phyloP scores from a whole-genome alignment of 2,113 vertebrate genomes.

The Ammodytes marinus region DNA sequence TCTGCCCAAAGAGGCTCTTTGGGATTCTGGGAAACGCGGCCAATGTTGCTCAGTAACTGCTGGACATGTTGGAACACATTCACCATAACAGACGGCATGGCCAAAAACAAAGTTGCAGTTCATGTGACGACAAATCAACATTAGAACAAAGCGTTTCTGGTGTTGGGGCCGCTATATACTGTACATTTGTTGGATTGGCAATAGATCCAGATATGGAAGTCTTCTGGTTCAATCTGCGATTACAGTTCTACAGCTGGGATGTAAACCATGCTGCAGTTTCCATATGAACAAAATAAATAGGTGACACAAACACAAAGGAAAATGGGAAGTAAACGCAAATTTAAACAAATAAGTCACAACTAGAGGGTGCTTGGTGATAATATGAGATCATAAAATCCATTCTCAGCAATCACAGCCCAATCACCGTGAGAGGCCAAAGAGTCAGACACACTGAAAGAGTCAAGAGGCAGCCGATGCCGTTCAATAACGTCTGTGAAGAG shows the following conservation, averaged over 20 bases:
- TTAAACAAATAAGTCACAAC: slow-evolving; percentile 42
- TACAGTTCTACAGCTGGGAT: slow-evolving; percentile 35
- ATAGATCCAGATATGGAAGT: slow-evolving; percentile 34
- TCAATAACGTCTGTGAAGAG: slow-evolving; percentile 30
- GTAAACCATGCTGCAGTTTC: slow-evolving; percentile 55
- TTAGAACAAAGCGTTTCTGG: slow-evolving; percentile 19
- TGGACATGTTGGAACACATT: too few relatives aligned
- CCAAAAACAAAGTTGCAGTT: not conserved
- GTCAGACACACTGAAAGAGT: slow-evolving; percentile 17
- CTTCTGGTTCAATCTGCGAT: slow-evolving; percentile 23
- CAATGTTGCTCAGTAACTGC: too few relatives aligned
- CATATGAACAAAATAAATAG: slow-evolving; percentile 60
- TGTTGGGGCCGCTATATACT: not conserved
- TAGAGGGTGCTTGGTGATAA: slow-evolving; percentile 13
- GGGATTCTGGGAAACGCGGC: too few relatives aligned
- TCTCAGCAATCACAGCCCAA: slow-evolving; percentile 27
- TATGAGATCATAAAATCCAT: slow-evolving; percentile 43
- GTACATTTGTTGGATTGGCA: slow-evolving; percentile 11
- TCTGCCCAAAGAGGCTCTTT: too few relatives aligned
- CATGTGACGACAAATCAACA: not conserved
- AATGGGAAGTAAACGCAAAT: slow-evolving; percentile 28
- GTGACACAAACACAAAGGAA: slow-evolving; percentile 24
- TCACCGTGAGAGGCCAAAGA: slow-evolving; percentile 20
- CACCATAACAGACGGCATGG: too few relatives aligned
- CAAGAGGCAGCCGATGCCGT: slow-evolving; percentile 16